Conservation (phyloP, 2,113 vertebrate genomes). For the pig (Sus scrofa) region T2T-Sscrofa CM000817.6:100500501-100501000, state of each 20-base stretch:
- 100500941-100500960: no score
- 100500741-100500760: background rate
- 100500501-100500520: background rate
- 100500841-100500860: background rate
- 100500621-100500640: background rate
- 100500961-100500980: no score
- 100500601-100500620: background rate
- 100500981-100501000: no score
- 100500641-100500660: background rate
- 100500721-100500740: background rate
- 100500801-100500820: no score
- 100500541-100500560: background rate
- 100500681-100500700: background rate
- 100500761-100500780: background rate
- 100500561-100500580: background rate
- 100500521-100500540: background rate
- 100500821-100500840: background rate
- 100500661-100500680: conserved; percentile 23
- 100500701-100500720: background rate
- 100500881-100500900: no score
- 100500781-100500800: background rate
- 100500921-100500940: no score
- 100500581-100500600: background rate
- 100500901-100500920: no score
- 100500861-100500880: no score